Conservation (phyloP, 2,888 invertebrate genomes). For the Pristionchus arcanus region DNA sequence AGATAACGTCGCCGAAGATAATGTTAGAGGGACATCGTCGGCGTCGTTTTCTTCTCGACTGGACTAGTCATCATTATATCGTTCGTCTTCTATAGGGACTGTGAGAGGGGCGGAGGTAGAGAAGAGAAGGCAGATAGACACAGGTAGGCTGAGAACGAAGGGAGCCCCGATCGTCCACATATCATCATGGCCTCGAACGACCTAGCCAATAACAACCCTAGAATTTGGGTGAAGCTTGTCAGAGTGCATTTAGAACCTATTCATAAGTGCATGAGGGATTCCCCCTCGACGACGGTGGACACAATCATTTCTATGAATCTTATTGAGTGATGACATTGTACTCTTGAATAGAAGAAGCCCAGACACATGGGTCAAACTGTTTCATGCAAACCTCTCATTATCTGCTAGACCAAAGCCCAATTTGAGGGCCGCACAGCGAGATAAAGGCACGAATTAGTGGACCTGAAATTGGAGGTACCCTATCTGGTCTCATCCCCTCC, state of each 20-base stretch:
- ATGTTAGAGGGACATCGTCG: neutral
- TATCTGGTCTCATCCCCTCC: neutral
- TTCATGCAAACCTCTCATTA: neutral
- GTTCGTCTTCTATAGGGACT: neutral
- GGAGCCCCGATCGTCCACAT: neutral
- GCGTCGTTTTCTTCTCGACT: neutral
- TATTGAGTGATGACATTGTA: neutral
- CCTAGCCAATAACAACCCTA: neutral
- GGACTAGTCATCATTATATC: conserved; percentile 38
- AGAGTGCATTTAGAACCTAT: neutral
- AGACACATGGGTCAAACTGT: neutral
- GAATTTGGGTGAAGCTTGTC: neutral
- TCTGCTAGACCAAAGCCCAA: neutral
- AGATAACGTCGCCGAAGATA: neutral
- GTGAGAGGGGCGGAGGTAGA: neutral
- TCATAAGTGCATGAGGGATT: neutral
- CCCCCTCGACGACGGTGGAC: neutral
- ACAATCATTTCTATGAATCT: neutral
- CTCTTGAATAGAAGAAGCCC: neutral
- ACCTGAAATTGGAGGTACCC: neutral
- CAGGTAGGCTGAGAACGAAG: neutral
- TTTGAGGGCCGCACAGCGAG: neutral
- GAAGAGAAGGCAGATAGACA: neutral
- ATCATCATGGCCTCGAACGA: neutral
- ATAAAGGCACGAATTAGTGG: conserved; percentile 5